Evolutionary conservation across 2,797 vertebrate species (phyloP).

Genomic region (Pseudomugil tenellus): DNA sequence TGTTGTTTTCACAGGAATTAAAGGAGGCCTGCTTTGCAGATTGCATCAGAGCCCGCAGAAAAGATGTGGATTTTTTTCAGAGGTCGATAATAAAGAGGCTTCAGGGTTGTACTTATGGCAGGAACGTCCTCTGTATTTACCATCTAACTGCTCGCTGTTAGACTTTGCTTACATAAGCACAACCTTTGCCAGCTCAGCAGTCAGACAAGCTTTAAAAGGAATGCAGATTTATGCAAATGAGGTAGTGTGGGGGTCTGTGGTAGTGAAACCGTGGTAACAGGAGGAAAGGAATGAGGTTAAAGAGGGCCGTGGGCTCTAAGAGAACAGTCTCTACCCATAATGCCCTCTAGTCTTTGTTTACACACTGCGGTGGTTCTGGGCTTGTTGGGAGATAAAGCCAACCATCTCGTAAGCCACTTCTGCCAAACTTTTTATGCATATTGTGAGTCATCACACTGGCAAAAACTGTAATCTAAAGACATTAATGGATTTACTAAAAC

Average conservation of each 20-base stretch:
- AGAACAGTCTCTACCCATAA: constrained; percentile 62
- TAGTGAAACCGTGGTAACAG: constrained; percentile 69
- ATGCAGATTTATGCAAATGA: constrained; percentile 78
- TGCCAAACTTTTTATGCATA: constrained; percentile 44
- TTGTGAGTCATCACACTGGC: constrained; percentile 28
- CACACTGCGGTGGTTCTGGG: constrained; percentile 52
- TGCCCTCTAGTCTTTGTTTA: constrained; percentile 77
- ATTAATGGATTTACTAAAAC: constrained; percentile 16
- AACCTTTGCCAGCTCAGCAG: constrained; percentile 74
- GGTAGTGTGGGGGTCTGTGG: constrained; percentile 60
- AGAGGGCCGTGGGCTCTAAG: constrained; percentile 60
- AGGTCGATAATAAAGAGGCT: constrained; percentile 64
- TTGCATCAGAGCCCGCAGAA: constrained; percentile 49
- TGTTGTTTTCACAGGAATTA: constrained; percentile 45
- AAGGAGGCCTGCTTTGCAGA: constrained; percentile 26
- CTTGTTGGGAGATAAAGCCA: constrained; percentile 55
- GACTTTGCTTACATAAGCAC: constrained; percentile 73
- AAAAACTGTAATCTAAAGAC: constrained; percentile 14
- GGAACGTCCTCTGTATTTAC: constrained; percentile 64
- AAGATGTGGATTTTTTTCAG: constrained; percentile 61
- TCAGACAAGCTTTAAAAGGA: constrained; percentile 65
- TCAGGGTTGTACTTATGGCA: constrained; percentile 58
- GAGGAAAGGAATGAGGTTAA: constrained; percentile 74
- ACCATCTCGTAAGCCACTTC: constrained; percentile 44
- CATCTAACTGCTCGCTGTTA: constrained; percentile 46